Evolutionary conservation across 2,888 invertebrate species (phyloP).

Genomic region (Harpalus rufipes): DNA sequence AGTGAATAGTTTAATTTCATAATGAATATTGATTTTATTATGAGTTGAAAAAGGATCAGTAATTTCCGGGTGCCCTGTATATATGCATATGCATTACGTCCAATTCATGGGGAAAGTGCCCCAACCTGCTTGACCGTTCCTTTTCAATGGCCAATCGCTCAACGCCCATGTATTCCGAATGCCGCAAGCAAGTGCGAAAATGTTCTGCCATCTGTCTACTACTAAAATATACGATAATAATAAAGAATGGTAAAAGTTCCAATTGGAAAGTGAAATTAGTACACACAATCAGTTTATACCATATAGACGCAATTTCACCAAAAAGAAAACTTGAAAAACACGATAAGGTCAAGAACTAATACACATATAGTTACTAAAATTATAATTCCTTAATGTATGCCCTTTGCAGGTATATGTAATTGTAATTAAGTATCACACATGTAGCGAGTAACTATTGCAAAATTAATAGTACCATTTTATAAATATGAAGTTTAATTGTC

Average conservation of each 20-base stretch:
- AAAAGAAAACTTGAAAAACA: conserved; percentile 27
- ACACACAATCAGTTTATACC: conserved; percentile 46
- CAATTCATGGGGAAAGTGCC: conserved; percentile 35
- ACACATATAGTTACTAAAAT: too few relatives aligned
- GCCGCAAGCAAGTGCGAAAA: conserved; percentile 58
- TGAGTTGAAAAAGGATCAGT: too few relatives aligned
- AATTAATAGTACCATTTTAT: too few relatives aligned
- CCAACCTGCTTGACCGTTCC: not conserved
- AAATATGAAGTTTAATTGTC: too few relatives aligned
- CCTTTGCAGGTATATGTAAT: not conserved
- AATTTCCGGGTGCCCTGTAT: not conserved
- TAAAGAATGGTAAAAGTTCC: conserved; percentile 65
- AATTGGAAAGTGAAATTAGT: conserved; percentile 66
- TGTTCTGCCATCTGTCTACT: conserved; percentile 53
- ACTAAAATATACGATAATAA: conserved; percentile 64
- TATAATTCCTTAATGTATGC: not conserved
- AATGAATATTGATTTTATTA: too few relatives aligned
- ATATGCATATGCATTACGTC: not conserved
- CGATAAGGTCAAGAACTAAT: conserved; percentile 5
- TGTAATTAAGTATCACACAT: too few relatives aligned
- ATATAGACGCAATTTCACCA: conserved; percentile 59
- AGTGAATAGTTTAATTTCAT: too few relatives aligned
- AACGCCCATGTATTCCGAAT: conserved; percentile 45
- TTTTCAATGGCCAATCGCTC: conserved; percentile 3
- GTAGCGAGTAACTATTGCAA: too few relatives aligned